Evolutionary conservation across 2,113 vertebrate genomes (phyloP).

Genomic region (Zosterops pallidus): DNA sequence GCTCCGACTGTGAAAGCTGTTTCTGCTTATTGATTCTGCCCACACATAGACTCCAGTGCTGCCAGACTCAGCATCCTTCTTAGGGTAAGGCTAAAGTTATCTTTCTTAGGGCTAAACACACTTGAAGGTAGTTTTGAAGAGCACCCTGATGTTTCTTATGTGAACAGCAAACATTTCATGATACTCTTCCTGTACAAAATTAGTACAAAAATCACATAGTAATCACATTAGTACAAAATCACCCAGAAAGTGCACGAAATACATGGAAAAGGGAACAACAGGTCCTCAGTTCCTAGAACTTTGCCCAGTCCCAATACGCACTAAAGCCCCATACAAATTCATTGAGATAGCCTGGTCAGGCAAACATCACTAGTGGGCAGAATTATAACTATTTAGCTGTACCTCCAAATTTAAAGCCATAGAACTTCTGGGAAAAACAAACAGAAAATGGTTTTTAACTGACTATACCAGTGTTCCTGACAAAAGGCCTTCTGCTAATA

Average conservation of each 20-base stretch:
- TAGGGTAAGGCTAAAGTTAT: no score
- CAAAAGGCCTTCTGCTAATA: not conserved
- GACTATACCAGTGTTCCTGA: not conserved
- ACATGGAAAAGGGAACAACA: not conserved
- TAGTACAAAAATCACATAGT: not conserved
- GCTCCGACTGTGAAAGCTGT: fast-evolving
- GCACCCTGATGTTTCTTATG: not conserved
- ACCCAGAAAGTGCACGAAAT: not conserved
- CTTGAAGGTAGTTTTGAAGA: not conserved
- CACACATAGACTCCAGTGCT: not conserved
- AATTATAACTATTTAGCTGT: not conserved
- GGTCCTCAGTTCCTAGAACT: not conserved
- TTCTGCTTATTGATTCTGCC: not conserved
- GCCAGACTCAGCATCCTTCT: not conserved
- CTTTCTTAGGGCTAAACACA: not conserved
- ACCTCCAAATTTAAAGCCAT: not conserved
- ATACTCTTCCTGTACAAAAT: not conserved
- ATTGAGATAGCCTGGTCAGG: not conserved
- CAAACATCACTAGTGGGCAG: not conserved
- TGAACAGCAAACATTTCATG: not conserved
- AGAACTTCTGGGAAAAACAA: not conserved
- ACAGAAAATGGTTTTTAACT: not conserved
- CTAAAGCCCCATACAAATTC: not conserved
- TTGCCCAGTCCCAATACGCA: not conserved
- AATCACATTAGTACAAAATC: not conserved